phyloP scores from a whole-genome alignment of 2,888 invertebrate genomes.

The Chalcosyrphus nemorum region DNA sequence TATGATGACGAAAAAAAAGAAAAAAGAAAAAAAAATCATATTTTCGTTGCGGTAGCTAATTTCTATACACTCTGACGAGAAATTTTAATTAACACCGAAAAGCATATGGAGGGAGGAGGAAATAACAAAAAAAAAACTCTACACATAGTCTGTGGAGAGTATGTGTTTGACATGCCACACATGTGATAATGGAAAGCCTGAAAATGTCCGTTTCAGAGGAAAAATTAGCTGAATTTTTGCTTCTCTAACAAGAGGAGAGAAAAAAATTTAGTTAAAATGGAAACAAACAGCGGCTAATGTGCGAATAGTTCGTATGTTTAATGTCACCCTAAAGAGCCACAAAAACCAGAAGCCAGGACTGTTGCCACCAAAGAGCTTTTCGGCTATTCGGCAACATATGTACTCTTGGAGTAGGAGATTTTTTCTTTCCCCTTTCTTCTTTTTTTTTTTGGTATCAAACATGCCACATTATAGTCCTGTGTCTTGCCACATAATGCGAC shows the following conservation, averaged over 20 bases:
- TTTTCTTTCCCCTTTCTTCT: neutral
- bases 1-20: conserved; percentile 57
- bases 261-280: conserved; percentile 1
- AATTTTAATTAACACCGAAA: conserved; percentile 71
- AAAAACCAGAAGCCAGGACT: conserved; percentile 63
- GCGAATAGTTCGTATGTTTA: conserved; percentile 69
- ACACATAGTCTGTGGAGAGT: conserved; percentile 31
- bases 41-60: conserved; percentile 71
- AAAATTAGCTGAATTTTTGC: conserved; percentile 56
- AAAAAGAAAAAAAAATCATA: no score
- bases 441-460: conserved; percentile 12
- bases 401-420: neutral
- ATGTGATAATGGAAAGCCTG: conserved; percentile 68
- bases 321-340: conserved; percentile 72
- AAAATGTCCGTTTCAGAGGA: conserved; percentile 61
- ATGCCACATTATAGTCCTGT: conserved; percentile 24
- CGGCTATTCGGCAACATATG: conserved; percentile 60
- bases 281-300: conserved; percentile 59
- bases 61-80: conserved; percentile 63
- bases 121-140: conserved; percentile 4
- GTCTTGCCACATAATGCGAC: conserved; percentile 44
- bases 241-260: conserved; percentile 3
- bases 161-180: conserved; percentile 69
- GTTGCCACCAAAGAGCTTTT: conserved; percentile 54
- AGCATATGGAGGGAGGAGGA: conserved; percentile 52